These are phyloP conservation scores for Drusus annulatus DNA, from an alignment of 1,140 invertebrate genomes.

Conservation along the genomic window DNA sequence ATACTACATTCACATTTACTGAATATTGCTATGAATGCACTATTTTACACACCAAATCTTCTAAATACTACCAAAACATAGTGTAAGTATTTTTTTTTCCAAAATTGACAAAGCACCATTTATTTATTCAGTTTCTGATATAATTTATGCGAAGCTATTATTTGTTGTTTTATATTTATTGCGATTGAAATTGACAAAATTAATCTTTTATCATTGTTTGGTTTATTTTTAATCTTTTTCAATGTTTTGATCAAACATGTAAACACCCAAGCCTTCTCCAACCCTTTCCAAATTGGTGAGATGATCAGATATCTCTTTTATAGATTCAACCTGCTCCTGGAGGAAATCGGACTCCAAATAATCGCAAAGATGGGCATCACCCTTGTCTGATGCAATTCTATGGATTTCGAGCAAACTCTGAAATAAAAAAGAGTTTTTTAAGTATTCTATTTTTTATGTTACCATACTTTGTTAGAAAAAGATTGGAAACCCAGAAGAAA, in stretches of 20 bases:
- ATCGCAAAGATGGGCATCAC: constrained; percentile 81
- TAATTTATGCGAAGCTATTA: neutral
- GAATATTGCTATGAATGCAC: too few relatives aligned
- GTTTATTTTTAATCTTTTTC: constrained; percentile 54
- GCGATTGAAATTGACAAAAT: neutral
- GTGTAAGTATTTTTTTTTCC: too few relatives aligned
- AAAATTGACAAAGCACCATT: neutral
- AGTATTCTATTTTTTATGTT: too few relatives aligned
- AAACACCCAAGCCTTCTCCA: constrained; percentile 81
- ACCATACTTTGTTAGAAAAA: too few relatives aligned
- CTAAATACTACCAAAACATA: too few relatives aligned
- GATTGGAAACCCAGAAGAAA: too few relatives aligned
- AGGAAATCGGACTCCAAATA: constrained; percentile 82
- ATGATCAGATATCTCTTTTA: constrained; percentile 81
- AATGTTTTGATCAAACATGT: constrained; percentile 80
- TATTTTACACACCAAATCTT: too few relatives aligned
- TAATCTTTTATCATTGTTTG: neutral
- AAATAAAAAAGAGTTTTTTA: constrained; percentile 52
- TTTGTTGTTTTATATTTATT: neutral
- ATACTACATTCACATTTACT: too few relatives aligned
- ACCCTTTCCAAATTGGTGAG: constrained; percentile 81
- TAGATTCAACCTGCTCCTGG: constrained; percentile 83
- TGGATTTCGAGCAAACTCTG: constrained; percentile 81
- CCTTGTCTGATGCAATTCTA: constrained; percentile 74
- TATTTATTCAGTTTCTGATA: neutral